Evolutionary conservation across 2,888 invertebrate genomes (phyloP), one percentile per base, ranked within the genome.

Genomic region (Clunio marinus): DNA sequence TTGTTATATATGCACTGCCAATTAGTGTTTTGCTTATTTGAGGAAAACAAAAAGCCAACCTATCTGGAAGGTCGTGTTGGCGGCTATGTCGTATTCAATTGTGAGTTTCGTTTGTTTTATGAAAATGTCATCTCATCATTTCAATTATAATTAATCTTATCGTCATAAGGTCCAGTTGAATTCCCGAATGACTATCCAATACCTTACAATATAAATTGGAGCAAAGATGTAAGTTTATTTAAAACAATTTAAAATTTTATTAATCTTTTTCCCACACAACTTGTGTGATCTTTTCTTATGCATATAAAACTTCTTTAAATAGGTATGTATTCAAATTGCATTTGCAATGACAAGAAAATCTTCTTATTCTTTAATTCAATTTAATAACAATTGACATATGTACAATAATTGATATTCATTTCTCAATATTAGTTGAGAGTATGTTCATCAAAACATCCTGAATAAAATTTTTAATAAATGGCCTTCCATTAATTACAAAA

Each of bases 151-250:
- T 8, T n/a, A n/a, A n/a, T 8, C 5, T 32, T 32, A 4, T 22
- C 24, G 7, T 32, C 45, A 32, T 13, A 8, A 67, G 65, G 65
- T 17, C 77, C 76, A 69, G 86, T 95, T 73, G 90, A 93, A 79
- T 94, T 93, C 78, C 91, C 93, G 71, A 89, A 91, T 77, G 88
- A 89, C 75, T 86, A 88, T 75, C 87, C 88, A 74, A 90, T 92
- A 73, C 91, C 93, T 7, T 93, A 93, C 78, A 87, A 90, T 74
- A 83, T 96, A 69, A 87, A 89, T 76, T 96, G 95, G 95, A 91
- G 88, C 75, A 93, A 92, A 80, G 90, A 90, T 76, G 92, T 92
- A 81, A 88, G 88, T 80, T 72, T 69, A 45, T n/a, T n/a, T n/a
- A n/a, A n/a, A n/a, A n/a, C n/a, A n/a, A n/a, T n/a, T n/a, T n/a